Base-by-base conservation (phyloP, 2,113 vertebrate genomes). In the Phaethon lepturus region DNA sequence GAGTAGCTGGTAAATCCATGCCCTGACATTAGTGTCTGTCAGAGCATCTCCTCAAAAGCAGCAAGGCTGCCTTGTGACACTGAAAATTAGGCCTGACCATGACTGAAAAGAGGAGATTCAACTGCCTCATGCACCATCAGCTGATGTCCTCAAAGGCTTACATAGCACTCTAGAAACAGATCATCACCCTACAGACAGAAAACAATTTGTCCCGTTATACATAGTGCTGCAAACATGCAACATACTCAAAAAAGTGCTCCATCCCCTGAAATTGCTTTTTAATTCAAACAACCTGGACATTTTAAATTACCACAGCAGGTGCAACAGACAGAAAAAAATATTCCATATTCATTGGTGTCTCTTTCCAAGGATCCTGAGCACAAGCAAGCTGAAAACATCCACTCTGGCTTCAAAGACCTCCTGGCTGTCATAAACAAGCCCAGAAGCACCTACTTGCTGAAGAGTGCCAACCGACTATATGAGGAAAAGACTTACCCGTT, bases 401-500 rank as follows among this genome's bases (percentile, higher is more conserved):
- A 87, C 4, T 94, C 76, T 33, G 56, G 72, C 45, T 98, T 98
- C 88, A 97, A 95, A 94, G 75, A 71, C 5, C 91, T 98, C 29
- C 90, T 96, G 29, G 92, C 75, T n/a, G 91, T 71, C 74, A 92
- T 98, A 75, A 95, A 94, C 82, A 97, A 95, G 73, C 67, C 78
- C 26, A 98, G 96, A 47, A 90, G 80, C 35, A 79, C 81, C 40
- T 97, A 96, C n/a, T 3, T 85, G 55, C 92, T 98, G 79, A 98
- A 98, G 91, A 95, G 69, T 47, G 98, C 97, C 64, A 98, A 96
- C 13, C 42, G 29, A 29, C 33, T 98, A 9, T 98, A 97, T 10
- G 95, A 53, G 7, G 98, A 98, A 92, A 96, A 97, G 90, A 97
- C 79, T 6, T 98, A 92, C 16, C 86, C 91, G 1, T 93, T 98